A percentile compares a stretch with the other conserved stretches of the same genome.
phyloP scores from a whole-genome alignment of 1,140 invertebrate species.

The Drosophila pachea region DNA sequence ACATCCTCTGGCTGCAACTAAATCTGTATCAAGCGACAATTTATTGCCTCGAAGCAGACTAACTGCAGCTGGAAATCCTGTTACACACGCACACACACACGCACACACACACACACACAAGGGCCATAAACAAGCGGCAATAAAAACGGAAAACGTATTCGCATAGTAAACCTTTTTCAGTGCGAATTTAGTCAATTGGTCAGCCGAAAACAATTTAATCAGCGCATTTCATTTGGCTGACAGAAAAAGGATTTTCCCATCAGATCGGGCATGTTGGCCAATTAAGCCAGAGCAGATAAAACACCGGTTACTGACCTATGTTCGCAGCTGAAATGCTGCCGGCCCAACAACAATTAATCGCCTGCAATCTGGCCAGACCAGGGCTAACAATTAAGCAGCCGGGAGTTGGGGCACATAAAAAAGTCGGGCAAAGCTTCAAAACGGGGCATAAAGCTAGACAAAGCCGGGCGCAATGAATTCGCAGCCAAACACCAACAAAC shows the following conservation, averaged over 20 bases:
- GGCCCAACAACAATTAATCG: constrained; percentile 53
- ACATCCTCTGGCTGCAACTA: constrained; percentile 24
- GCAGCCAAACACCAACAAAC: constrained; percentile 63
- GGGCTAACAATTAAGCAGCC: constrained; percentile 54
- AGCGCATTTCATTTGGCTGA: constrained; percentile 50
- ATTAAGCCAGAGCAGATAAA: constrained; percentile 74
- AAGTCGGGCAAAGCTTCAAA: constrained; percentile 48
- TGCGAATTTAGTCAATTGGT: constrained; percentile 65
- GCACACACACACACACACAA: constrained; percentile 4
- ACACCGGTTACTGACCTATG: constrained; percentile 54
- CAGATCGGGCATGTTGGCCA: constrained; percentile 37
- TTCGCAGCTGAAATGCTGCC: neutral
- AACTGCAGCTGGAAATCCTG: constrained; percentile 50
- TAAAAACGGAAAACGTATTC: constrained; percentile 48
- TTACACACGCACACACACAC: constrained; percentile 18
- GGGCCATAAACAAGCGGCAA: constrained; percentile 37
- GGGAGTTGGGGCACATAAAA: constrained; percentile 42
- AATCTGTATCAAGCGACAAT: constrained; percentile 48
- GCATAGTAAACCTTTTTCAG: constrained; percentile 33
- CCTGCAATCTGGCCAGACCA: constrained; percentile 39
- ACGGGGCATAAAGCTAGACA: constrained; percentile 33
- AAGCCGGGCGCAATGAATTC: constrained; percentile 50
- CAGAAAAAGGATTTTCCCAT: constrained; percentile 12
- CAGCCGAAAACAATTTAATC: constrained; percentile 71
- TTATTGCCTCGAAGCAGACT: constrained; percentile 55